Conservation (phyloP, 53 echinoderm and acorn worm genomes). For the Arbacia lixula region DNA sequence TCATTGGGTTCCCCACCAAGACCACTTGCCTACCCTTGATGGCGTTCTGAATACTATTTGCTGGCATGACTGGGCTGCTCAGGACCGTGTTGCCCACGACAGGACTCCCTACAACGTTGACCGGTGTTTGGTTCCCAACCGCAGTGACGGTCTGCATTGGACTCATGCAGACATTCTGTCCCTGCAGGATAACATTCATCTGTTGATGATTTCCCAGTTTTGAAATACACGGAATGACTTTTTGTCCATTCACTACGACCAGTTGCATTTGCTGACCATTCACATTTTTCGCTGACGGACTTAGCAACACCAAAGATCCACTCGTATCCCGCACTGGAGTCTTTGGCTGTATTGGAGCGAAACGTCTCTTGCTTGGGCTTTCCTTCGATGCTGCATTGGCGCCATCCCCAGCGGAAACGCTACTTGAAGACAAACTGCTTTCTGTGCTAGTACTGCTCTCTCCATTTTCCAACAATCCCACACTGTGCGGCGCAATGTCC, state of each 20-base stretch:
- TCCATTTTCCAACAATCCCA: background rate
- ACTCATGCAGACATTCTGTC: conserved; percentile 46
- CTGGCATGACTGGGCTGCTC: conserved; percentile 38
- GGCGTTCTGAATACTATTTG: conserved; percentile 46
- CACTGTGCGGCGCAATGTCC: background rate
- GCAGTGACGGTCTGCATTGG: conserved; percentile 32
- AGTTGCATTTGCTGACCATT: conserved; percentile 17
- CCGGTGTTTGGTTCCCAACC: conserved; percentile 29
- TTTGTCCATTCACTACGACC: conserved; percentile 41
- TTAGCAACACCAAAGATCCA: conserved; percentile 18
- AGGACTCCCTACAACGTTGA: conserved; percentile 42
- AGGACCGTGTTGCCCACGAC: conserved; percentile 46
- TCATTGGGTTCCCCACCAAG: conserved; percentile 12
- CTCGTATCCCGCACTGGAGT: conserved; percentile 75
- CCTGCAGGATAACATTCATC: conserved; percentile 41
- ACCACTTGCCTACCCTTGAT: conserved; percentile 31
- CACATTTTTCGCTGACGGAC: conserved; percentile 44
- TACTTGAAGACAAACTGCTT: conserved; percentile 44
- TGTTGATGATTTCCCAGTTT: conserved; percentile 44
- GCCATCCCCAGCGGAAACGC: conserved; percentile 15
- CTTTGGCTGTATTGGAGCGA: conserved; percentile 92
- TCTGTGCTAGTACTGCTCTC: conserved; percentile 49
- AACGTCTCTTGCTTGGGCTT: conserved; percentile 87
- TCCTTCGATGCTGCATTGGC: conserved; percentile 67
- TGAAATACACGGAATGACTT: conserved; percentile 34